A percentile compares a stretch with the other conserved stretches of the same genome.
phyloP scores from a whole-genome alignment of 2,888 invertebrate genomes.

The Apamea monoglypha region DNA sequence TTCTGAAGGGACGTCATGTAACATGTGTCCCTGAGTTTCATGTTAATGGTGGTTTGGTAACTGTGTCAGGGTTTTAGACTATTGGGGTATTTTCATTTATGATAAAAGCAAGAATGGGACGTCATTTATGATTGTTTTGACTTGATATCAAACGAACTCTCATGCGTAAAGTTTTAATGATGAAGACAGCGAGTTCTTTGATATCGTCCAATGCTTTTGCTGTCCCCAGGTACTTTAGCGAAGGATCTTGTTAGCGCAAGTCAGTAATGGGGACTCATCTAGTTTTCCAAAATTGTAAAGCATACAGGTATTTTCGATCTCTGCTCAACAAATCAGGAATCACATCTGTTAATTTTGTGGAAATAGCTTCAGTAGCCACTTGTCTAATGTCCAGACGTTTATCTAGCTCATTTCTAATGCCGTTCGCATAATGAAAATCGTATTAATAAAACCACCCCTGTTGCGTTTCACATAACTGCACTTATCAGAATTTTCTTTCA shows the following conservation, averaged over 20 bases:
- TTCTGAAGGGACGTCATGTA: neutral
- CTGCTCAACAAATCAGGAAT: neutral
- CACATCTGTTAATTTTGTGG: neutral
- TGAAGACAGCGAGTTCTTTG: neutral
- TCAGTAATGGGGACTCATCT: neutral
- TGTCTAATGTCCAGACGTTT: neutral
- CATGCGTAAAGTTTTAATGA: neutral
- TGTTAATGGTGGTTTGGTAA: neutral
- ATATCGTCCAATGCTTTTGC: neutral
- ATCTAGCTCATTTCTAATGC: neutral
- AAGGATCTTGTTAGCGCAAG: neutral
- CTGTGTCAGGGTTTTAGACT: neutral
- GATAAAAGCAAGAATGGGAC: neutral
- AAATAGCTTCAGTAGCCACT: neutral
- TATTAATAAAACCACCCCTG: neutral
- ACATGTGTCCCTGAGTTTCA: neutral
- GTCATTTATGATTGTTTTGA: neutral
- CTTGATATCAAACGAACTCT: neutral
- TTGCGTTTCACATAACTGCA: neutral
- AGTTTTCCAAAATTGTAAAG: neutral
- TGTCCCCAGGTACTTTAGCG: neutral
- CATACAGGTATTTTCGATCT: neutral
- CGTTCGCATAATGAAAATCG: neutral
- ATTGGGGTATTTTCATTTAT: neutral
- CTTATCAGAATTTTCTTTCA: neutral